These are phyloP conservation scores for Xiphophorus birchmanni DNA, from an alignment of 2,797 vertebrate genomes.

Conservation along the genomic window DNA sequence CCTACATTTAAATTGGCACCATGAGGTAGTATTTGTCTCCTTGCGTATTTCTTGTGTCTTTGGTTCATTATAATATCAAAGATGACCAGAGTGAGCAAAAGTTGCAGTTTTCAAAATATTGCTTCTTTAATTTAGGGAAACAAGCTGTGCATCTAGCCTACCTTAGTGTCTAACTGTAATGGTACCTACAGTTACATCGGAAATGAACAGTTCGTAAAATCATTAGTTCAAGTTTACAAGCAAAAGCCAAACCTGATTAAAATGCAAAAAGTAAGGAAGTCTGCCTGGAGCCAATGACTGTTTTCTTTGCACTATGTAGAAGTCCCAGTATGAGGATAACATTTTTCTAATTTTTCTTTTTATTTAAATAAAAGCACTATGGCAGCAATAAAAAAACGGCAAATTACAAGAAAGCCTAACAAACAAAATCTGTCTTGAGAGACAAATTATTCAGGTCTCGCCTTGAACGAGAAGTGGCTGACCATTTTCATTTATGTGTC, in stretches of 20 bases:
- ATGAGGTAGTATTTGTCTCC: neutral
- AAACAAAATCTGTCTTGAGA: neutral
- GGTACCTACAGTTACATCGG: neutral
- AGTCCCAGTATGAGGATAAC: neutral
- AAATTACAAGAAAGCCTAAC: neutral
- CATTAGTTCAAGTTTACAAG: neutral
- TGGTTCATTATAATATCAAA: neutral
- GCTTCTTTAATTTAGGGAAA: neutral
- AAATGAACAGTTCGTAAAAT: neutral
- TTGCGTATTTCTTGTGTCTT: neutral
- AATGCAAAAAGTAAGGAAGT: neutral
- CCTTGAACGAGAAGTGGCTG: neutral
- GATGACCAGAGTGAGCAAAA: neutral
- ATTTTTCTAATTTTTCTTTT: neutral
- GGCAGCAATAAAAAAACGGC: no score
- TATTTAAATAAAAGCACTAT: neutral
- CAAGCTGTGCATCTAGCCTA: neutral
- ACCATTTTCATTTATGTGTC: neutral
- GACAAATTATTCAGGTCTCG: neutral
- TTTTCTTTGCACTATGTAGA: neutral
- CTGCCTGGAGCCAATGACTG: neutral
- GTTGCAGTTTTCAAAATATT: neutral
- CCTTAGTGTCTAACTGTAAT: neutral
- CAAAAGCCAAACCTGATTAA: neutral
- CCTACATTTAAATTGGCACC: constrained; percentile 24